A percentile compares a stretch with the other conserved stretches of the same genome.
Conservation (phyloP, 1,140 invertebrate genomes). For the Sogatella furcifera region DNA sequence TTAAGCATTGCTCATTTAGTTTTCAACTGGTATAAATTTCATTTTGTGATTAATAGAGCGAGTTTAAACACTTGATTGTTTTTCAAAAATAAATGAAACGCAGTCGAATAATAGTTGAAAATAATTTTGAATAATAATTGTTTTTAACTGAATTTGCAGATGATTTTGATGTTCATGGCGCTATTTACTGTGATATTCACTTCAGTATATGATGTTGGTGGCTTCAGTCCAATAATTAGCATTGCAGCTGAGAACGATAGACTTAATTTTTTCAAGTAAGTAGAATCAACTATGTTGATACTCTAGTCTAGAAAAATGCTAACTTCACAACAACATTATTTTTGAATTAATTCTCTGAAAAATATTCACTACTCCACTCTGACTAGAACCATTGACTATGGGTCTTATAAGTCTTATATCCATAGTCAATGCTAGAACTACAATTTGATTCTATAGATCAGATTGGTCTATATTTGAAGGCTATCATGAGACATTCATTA, state of each 20-base stretch:
- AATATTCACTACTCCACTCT: no score
- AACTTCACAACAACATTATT: no score
- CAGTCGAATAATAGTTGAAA: neutral
- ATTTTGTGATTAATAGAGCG: neutral
- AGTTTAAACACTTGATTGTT: neutral
- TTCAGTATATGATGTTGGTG: neutral
- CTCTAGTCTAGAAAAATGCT: no score
- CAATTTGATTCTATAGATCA: no score
- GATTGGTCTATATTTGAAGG: no score
- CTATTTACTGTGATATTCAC: neutral
- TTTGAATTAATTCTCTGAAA: no score
- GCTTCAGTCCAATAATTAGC: neutral
- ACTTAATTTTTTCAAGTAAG: conserved; percentile 5
- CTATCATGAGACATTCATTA: no score
- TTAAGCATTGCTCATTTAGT: neutral
- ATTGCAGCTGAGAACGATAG: neutral
- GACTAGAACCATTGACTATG: no score
- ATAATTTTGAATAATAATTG: no score
- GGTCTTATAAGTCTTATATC: no score
- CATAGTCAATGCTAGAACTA: no score
- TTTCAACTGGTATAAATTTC: neutral
- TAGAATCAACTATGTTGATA: neutral
- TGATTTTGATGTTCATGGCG: neutral
- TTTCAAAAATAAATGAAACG: no score
- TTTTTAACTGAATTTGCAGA: neutral